Conservation (phyloP, 2,888 invertebrate genomes). For the Norana najaformis region DNA sequence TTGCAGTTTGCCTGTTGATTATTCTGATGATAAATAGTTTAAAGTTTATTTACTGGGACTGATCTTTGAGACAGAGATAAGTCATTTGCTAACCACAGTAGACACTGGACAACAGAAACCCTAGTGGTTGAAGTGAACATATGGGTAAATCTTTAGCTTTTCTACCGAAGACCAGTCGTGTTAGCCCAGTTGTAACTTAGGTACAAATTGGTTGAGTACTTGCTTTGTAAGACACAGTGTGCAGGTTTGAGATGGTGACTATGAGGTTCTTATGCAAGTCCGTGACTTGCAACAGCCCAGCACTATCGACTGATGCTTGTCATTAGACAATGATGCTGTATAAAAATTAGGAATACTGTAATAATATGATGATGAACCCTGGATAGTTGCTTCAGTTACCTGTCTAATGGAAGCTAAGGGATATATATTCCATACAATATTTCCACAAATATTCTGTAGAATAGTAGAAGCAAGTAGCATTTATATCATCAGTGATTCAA, state of each 20-base stretch:
- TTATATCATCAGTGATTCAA: no score
- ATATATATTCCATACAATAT: not conserved
- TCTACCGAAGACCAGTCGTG: not conserved
- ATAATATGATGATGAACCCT: no score
- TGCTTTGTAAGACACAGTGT: not conserved
- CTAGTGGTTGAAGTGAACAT: not conserved
- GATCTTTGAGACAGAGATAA: not conserved
- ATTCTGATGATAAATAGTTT: not conserved
- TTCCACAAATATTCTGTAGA: not conserved
- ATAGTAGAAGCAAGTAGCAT: not conserved
- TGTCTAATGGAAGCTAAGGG: not conserved
- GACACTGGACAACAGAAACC: not conserved
- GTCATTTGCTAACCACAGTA: not conserved
- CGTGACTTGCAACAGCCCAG: not conserved
- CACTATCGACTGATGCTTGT: not conserved
- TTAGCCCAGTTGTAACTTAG: not conserved
- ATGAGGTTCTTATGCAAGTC: not conserved
- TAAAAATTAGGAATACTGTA: no score
- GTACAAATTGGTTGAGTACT: no score
- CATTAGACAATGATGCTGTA: no score
- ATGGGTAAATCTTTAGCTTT: not conserved
- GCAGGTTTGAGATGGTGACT: not conserved
- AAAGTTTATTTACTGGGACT: slow-evolving; percentile 3
- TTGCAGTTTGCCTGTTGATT: not conserved
- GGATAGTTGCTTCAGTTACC: no score